These are phyloP conservation scores for Trialeurodes vaporariorum DNA, from an alignment of 1,140 invertebrate species.

Conservation along the genomic window DNA sequence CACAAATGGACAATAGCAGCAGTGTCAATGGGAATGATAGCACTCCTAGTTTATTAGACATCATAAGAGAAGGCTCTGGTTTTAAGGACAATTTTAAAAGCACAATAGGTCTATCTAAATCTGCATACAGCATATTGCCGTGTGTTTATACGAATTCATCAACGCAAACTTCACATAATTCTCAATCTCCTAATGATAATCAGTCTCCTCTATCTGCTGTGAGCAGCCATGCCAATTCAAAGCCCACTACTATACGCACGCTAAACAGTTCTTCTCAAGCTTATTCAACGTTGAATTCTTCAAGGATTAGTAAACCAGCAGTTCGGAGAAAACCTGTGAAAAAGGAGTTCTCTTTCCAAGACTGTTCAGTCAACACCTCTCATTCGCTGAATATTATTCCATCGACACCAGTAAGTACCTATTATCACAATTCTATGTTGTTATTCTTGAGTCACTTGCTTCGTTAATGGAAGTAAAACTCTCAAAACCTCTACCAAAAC, in stretches of 20 bases:
- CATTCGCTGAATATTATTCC: too few relatives aligned
- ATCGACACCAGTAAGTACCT: too few relatives aligned
- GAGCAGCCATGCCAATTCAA: background rate
- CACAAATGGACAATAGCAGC: constrained; percentile 33
- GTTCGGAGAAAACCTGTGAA: background rate
- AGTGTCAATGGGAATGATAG: constrained; percentile 44
- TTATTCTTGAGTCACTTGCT: too few relatives aligned
- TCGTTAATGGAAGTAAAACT: too few relatives aligned
- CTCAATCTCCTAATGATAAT: constrained; percentile 1
- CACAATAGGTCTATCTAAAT: constrained; percentile 51
- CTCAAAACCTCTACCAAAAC: too few relatives aligned
- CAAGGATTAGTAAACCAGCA: background rate
- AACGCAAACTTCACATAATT: constrained; percentile 40
- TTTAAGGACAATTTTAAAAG: constrained; percentile 66
- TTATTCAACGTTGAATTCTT: background rate
- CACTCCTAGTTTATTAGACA: constrained; percentile 31
- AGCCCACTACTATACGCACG: background rate
- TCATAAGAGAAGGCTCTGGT: constrained; percentile 64
- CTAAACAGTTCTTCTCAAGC: background rate
- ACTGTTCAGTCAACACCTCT: constrained; percentile 14
- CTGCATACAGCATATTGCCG: constrained; percentile 56
- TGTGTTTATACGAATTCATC: constrained; percentile 58
- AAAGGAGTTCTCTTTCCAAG: background rate
- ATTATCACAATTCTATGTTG: too few relatives aligned
- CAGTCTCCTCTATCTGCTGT: background rate